Evolutionary conservation across 2,113 vertebrate genomes (phyloP).

Genomic region (Syngnathoides biaculeatus): DNA sequence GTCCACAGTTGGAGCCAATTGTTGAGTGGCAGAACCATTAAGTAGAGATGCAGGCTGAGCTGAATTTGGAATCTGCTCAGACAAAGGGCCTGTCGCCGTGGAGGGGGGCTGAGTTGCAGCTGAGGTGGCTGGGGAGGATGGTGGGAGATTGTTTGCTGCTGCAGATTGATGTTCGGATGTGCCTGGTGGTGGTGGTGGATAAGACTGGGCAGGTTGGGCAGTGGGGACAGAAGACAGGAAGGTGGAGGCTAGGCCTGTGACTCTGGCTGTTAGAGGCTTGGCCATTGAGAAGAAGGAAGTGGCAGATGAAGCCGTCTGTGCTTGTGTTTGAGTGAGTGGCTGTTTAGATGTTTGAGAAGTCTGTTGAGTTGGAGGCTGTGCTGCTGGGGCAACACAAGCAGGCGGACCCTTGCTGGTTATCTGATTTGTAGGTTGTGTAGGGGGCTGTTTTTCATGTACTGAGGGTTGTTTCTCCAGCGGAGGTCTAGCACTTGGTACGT

Average conservation of each 20-base stretch:
- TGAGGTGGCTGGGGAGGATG: constrained; percentile 54
- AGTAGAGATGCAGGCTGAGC: constrained; percentile 34
- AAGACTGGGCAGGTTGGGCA: constrained; percentile 54
- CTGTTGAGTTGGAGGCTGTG: constrained; percentile 46
- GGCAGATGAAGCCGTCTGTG: constrained; percentile 54
- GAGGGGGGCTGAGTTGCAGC: constrained; percentile 42
- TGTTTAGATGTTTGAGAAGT: constrained; percentile 47
- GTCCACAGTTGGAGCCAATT: constrained; percentile 37
- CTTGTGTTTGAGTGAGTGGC: constrained; percentile 34
- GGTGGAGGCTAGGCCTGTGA: constrained; percentile 62
- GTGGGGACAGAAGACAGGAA: constrained; percentile 65
- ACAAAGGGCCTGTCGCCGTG: constrained; percentile 19
- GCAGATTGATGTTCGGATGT: constrained; percentile 43
- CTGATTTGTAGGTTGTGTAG: constrained; percentile 45
- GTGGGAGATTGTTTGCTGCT: constrained; percentile 32
- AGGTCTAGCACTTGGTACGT: constrained; percentile 57
- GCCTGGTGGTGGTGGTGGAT: constrained; percentile 46
- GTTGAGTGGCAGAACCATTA: constrained; percentile 19
- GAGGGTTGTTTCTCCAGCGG: constrained; percentile 76
- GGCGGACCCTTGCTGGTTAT: constrained; percentile 48
- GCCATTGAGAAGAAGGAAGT: constrained; percentile 76
- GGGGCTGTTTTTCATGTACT: constrained; percentile 66
- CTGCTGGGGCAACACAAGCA: constrained; percentile 31
- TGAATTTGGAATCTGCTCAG: constrained; percentile 38
- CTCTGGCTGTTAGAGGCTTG: constrained; percentile 73